Evolutionary conservation across 2,113 vertebrate species (phyloP).

Genomic region (Progne subis): DNA sequence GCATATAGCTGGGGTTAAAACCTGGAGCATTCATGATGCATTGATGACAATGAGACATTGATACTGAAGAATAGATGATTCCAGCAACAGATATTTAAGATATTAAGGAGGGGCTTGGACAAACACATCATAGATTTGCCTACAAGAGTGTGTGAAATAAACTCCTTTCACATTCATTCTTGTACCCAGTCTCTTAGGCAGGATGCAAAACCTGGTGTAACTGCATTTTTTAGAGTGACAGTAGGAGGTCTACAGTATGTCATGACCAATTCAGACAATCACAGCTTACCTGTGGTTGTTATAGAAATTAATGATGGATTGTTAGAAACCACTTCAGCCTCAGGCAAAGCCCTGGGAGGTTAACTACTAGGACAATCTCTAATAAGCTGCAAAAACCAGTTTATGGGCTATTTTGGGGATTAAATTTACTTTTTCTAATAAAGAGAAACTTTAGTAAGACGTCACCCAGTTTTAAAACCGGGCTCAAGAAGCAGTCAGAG

Average conservation of each 20-base stretch:
- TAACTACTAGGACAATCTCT: conserved; percentile 41
- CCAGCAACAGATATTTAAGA: not conserved
- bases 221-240: conserved; percentile 39
- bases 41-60: not conserved
- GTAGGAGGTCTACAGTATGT: conserved; percentile 18
- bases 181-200: not conserved
- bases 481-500: not conserved
- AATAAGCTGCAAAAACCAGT: conserved; percentile 46
- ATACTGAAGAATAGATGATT: not conserved
- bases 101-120: not conserved
- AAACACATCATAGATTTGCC: not conserved
- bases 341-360: conserved; percentile 65
- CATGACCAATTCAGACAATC: conserved; percentile 58
- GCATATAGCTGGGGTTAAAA: not conserved
- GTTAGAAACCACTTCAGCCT: conserved; percentile 37
- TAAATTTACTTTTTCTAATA: conserved; percentile 50
- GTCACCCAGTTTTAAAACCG: conserved; percentile 28
- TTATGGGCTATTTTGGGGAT: conserved; percentile 50
- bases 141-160: not conserved
- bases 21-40: not conserved
- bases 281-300: conserved; percentile 33
- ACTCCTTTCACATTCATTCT: not conserved
- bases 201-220: not conserved
- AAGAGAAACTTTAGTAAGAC: conserved; percentile 36
- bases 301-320: conserved; percentile 64